Conservation (phyloP, 2,888 invertebrate genomes). For the Achlya flavicornis region DNA sequence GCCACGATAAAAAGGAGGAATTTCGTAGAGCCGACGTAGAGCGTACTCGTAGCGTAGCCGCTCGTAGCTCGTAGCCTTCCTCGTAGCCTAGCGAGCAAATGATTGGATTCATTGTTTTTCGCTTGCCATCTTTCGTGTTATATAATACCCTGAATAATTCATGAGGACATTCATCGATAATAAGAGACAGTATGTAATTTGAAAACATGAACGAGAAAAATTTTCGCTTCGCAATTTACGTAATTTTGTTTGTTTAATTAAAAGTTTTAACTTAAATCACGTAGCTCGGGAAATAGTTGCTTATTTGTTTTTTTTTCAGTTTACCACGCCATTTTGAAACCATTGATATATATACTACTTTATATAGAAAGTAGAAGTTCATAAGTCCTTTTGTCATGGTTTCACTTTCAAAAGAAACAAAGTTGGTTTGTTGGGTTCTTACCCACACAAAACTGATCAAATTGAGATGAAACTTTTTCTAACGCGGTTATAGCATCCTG, state of each 20-base stretch:
- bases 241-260: conserved; percentile 16
- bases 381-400: too few species aligned
- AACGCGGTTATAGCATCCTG: too few species aligned
- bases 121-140: conserved; percentile 54
- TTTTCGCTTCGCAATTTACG: conserved; percentile 21
- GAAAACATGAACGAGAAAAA: conserved; percentile 30
- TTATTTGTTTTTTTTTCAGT: not conserved
- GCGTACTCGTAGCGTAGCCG: conserved; percentile 17
- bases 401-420: too few species aligned
- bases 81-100: conserved; percentile 31
- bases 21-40: conserved; percentile 33
- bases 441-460: too few species aligned
- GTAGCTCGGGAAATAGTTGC: not conserved
- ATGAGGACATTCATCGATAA: conserved; percentile 45
- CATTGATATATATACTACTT: too few species aligned
- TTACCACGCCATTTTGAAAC: not conserved
- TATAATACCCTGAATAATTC: conserved; percentile 59
- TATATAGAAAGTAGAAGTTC: too few species aligned
- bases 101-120: conserved; percentile 63
- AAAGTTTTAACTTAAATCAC: not conserved
- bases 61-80: conserved; percentile 18
- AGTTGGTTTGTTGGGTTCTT: too few species aligned
- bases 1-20: conserved; percentile 48
- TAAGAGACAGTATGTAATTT: conserved; percentile 43
- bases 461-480: too few species aligned